These are phyloP conservation scores for Chionoecetes opilio DNA, from an alignment of 1,140 invertebrate species.

Conservation along the genomic window DNA sequence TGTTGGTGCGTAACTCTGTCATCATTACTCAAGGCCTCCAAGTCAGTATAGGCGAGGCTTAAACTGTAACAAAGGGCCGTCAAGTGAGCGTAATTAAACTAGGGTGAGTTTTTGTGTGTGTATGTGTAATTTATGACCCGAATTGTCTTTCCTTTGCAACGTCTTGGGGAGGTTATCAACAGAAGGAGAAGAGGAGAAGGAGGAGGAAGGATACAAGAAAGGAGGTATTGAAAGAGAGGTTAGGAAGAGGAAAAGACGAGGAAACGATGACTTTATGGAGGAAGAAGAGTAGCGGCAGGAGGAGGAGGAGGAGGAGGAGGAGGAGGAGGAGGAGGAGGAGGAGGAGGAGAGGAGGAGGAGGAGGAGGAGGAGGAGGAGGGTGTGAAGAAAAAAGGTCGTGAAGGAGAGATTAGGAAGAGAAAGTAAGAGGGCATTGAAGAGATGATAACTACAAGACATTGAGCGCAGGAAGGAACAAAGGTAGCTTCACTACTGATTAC, in stretches of 20 bases:
- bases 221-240: no score
- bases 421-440: no score
- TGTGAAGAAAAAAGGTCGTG: not conserved
- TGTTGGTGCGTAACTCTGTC: not conserved
- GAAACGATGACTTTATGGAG: no score
- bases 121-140: conserved; percentile 2
- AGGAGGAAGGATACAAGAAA: no score
- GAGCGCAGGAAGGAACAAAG: not conserved
- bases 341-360: not conserved
- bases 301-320: no score
- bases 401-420: no score
- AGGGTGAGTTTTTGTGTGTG: not conserved
- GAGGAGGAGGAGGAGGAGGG: not conserved
- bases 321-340: no score
- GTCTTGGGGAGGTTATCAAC: not conserved
- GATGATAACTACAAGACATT: no score
- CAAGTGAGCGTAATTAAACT: not conserved
- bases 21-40: not conserved
- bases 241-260: no score
- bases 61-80: not conserved
- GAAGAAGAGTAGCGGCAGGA: no score
- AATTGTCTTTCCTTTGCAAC: not conserved
- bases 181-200: no score
- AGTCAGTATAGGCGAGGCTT: not conserved
- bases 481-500: no score